Evolutionary conservation across 64 coral and sea anemone species (phyloP), one percentile per base, ranked within the genome.

Genomic region (Exaiptasia diaphana): DNA sequence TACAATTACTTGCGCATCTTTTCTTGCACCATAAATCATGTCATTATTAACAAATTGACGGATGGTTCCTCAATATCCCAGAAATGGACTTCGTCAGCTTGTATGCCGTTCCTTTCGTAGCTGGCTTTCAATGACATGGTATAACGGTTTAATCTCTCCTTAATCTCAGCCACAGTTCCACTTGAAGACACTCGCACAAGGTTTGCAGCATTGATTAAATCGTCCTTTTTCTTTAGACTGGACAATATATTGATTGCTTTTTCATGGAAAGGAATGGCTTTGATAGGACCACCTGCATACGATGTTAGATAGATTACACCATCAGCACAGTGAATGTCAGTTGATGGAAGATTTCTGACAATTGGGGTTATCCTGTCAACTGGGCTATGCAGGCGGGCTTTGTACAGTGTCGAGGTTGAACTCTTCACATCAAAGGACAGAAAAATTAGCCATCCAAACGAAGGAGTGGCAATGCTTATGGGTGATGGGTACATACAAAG

Each of bases 391-490:
- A 90, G 45, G 25, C 57, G 45, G 62, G 87, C 77, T 74, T 90
- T 71, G 75, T 38, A 90, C 0, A 90, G 28, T 2, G 69, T 82
- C 2, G 41, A 82, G 24, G 30, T 59, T 2, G 55, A 81, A 26
- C 29, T 68, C 25, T 73, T 80, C 2, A 74, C 67, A 50, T 81
- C 67, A 50, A 13, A 92, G 9, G 75, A 86, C 12, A 90, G 33
- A 71, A 90, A 90, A 6, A 58, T 78, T 37, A 76, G 74, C 78
- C 87, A 90, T 22, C 69, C 87, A 11, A 75, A 83, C 7, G 70
- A 82, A 5, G 60, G 78, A 7, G 76, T 40, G 21, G 23, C 46
- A 0, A 90, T 22, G 21, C 87, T 90, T 3, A 90, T 76, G 9
- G 78, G 78, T 29, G 78, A 90, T 46, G 68, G 71, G 48, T 41